Evolutionary conservation across 2,888 invertebrate species (phyloP).

Genomic region (Icerya purchasi): DNA sequence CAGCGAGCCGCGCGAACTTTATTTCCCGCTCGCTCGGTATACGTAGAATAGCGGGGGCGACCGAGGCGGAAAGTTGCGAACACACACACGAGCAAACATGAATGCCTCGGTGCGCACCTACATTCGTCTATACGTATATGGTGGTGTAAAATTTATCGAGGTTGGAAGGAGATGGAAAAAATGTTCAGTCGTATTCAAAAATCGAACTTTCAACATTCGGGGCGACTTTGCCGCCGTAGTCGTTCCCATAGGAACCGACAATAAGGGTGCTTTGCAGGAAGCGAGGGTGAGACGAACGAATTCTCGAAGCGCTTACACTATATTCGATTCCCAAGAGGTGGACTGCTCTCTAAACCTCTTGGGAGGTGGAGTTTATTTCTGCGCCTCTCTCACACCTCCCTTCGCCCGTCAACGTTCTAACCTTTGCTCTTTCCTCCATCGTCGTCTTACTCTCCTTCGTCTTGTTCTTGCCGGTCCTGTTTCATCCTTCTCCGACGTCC

Average conservation of each 20-base stretch:
- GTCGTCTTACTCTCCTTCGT: too few relatives aligned
- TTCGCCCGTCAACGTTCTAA: background rate
- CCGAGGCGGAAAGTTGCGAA: too few relatives aligned
- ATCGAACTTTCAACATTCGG: slow-evolving; percentile 14
- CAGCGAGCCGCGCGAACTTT: too few relatives aligned
- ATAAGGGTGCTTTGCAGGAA: background rate
- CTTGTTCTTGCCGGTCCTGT: too few relatives aligned
- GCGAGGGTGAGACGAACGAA: too few relatives aligned
- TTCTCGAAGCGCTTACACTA: too few relatives aligned
- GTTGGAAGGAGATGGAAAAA: background rate
- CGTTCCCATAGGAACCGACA: slow-evolving; percentile 34
- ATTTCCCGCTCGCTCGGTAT: too few relatives aligned
- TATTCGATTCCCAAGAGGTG: slow-evolving; percentile 22
- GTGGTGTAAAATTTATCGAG: background rate
- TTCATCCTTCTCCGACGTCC: too few relatives aligned
- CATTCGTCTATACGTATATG: background rate
- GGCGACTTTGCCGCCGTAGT: background rate
- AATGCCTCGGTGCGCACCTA: too few relatives aligned
- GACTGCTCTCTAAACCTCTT: slow-evolving; percentile 26
- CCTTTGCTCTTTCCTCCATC: too few relatives aligned
- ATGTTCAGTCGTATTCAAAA: slow-evolving; percentile 11
- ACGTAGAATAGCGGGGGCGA: too few relatives aligned
- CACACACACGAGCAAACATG: background rate
- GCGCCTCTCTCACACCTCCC: slow-evolving; percentile 12
- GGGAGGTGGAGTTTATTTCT: slow-evolving; percentile 26